Percentiles rank a stretch among this genome's conserved stretches.
Conservation (phyloP, 2,888 invertebrate genomes). For the Tachina fera region DNA sequence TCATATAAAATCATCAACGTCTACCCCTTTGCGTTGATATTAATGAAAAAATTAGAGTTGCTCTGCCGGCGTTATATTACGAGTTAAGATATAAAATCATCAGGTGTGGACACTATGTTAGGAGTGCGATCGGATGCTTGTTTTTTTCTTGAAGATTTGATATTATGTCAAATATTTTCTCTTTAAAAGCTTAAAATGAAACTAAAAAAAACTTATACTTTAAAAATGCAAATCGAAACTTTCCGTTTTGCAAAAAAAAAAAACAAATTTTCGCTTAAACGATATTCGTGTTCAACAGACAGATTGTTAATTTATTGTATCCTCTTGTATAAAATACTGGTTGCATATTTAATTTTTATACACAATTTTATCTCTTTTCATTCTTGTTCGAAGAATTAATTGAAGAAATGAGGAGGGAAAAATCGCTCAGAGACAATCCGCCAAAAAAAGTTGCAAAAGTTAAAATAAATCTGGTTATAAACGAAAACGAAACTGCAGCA, state of each 20-base stretch:
- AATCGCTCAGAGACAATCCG: background rate
- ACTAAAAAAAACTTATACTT: too few species aligned
- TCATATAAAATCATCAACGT: too few species aligned
- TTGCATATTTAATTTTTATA: constrained; percentile 35
- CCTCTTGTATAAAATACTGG: constrained; percentile 31
- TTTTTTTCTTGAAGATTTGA: too few species aligned
- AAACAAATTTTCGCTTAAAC: background rate
- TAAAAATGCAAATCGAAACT: too few species aligned
- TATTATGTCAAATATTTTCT: too few species aligned
- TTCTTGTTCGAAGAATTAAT: constrained; percentile 3
- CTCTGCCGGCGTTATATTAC: too few species aligned
- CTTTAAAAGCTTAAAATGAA: too few species aligned
- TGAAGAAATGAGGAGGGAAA: background rate
- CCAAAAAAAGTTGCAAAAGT: constrained; percentile 28
- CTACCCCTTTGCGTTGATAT: too few species aligned
- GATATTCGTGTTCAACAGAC: background rate
- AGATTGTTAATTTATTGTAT: constrained; percentile 47
- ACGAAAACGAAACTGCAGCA: constrained; percentile 66
- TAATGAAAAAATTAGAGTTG: too few species aligned
- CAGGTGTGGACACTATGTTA: too few species aligned
- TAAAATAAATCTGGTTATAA: constrained; percentile 63
- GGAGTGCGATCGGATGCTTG: too few species aligned
- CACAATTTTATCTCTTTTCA: background rate
- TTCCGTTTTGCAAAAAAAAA: background rate
- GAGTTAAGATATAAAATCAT: too few species aligned